Evolutionary conservation across 64 coral and sea anemone species (phyloP).

Genomic region (Montipora capricornis): DNA sequence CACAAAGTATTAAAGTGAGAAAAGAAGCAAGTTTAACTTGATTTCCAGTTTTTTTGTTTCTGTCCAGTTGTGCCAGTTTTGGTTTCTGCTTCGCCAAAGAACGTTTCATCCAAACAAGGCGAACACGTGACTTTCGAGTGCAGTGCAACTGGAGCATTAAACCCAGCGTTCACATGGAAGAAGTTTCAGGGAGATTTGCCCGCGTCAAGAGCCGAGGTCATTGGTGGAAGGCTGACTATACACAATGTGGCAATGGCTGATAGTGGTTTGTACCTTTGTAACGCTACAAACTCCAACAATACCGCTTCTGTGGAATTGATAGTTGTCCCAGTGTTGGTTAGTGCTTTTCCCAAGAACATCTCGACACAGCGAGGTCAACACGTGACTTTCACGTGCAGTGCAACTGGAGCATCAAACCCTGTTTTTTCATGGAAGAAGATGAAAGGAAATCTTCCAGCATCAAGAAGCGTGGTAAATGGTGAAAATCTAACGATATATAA

Average conservation of each 20-base stretch:
- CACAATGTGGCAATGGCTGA: neutral
- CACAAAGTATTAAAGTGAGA: too few species aligned
- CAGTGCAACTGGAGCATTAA: neutral
- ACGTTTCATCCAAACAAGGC: neutral
- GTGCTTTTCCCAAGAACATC: neutral
- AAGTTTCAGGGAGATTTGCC: neutral
- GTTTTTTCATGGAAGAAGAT: neutral
- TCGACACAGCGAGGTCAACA: neutral
- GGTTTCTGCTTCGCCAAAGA: neutral
- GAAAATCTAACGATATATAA: neutral
- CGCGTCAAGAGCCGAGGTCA: neutral
- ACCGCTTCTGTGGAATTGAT: neutral
- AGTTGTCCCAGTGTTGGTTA: neutral
- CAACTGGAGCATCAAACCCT: neutral
- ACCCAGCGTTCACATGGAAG: neutral
- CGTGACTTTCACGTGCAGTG: constrained; percentile 13
- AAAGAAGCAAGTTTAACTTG: too few species aligned
- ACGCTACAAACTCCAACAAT: neutral
- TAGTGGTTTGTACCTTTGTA: neutral
- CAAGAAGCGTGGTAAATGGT: neutral
- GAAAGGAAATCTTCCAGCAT: neutral
- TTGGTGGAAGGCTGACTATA: constrained; percentile 2
- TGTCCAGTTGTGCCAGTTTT: neutral
- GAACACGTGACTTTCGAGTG: neutral
- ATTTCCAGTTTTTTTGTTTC: too few species aligned